Conservation (phyloP, 2,797 vertebrate species). For the Crenuchus spilurus region DNA sequence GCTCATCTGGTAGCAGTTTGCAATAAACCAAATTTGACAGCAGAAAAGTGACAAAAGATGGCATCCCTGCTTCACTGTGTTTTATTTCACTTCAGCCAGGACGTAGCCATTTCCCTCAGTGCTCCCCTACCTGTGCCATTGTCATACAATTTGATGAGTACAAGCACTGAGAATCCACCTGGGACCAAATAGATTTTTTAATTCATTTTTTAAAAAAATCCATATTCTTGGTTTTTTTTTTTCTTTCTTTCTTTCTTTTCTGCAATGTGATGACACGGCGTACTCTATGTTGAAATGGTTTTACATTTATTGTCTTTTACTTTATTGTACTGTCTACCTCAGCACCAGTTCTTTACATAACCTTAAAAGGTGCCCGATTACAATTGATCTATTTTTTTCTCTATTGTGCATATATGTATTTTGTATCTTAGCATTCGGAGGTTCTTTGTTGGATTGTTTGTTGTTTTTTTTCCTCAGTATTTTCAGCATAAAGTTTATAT, state of each 20-base stretch:
- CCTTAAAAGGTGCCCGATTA: conserved; percentile 90
- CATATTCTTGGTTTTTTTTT: conserved; percentile 49
- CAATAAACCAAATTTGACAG: conserved; percentile 42
- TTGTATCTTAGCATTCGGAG: conserved; percentile 70
- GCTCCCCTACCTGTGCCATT: conserved; percentile 74
- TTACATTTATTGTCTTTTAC: conserved; percentile 75
- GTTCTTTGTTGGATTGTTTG: conserved; percentile 58
- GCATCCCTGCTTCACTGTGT: conserved; percentile 54
- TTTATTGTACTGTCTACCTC: conserved; percentile 99
- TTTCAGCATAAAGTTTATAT: conserved; percentile 74
- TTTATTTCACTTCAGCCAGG: conserved; percentile 52
- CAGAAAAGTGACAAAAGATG: conserved; percentile 35
- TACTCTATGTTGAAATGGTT: conserved; percentile 63
- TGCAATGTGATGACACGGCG: conserved; percentile 74
- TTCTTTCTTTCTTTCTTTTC: conserved; percentile 54
- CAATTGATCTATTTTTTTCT: conserved; percentile 84
- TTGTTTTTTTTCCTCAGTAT: conserved; percentile 63
- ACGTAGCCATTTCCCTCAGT: conserved; percentile 72
- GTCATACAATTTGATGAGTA: conserved; percentile 77
- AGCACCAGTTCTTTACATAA: conserved; percentile 94
- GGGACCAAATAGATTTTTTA: conserved; percentile 84
- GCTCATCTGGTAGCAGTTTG: conserved; percentile 16
- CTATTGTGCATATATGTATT: conserved; percentile 75
- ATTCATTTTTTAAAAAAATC: conserved; percentile 49
- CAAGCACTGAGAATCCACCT: conserved; percentile 91